Conservation (phyloP, 2,888 invertebrate species). For the Lissonota sp. region DNA sequence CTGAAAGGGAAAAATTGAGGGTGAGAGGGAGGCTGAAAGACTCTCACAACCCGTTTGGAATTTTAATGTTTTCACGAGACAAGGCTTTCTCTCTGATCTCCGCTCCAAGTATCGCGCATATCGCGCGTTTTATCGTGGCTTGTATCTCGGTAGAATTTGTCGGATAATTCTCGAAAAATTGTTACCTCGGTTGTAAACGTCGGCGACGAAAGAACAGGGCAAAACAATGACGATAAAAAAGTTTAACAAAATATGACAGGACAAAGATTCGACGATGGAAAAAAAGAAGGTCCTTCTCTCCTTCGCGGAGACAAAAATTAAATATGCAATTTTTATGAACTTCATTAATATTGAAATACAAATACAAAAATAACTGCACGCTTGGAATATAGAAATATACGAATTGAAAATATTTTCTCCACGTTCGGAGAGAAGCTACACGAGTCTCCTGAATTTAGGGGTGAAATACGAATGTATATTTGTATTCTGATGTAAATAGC, state of each 20-base stretch:
- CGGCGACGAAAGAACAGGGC: conserved; percentile 13
- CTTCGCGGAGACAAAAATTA: no score
- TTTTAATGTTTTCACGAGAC: conserved; percentile 56
- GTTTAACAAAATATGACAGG: background rate
- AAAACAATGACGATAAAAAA: background rate
- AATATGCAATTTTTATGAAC: no score
- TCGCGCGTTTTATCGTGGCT: background rate
- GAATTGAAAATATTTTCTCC: no score
- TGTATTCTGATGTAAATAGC: background rate
- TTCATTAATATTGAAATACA: no score
- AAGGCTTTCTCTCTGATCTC: conserved; percentile 26
- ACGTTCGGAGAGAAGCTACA: no score
- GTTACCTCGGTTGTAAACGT: conserved; percentile 19
- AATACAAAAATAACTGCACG: no score
- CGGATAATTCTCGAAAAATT: conserved; percentile 40
- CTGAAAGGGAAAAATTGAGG: background rate
- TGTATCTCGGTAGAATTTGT: conserved; percentile 23
- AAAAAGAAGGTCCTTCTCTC: conserved; percentile 20
- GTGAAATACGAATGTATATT: no score
- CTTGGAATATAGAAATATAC: no score
- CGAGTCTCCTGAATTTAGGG: no score
- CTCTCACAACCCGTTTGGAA: conserved; percentile 49
- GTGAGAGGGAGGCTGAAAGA: background rate
- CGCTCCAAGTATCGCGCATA: conserved; percentile 4
- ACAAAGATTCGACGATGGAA: conserved; percentile 5